Evolutionary conservation across 2,888 invertebrate species (phyloP).

Genomic region (Latrodectus elegans): DNA sequence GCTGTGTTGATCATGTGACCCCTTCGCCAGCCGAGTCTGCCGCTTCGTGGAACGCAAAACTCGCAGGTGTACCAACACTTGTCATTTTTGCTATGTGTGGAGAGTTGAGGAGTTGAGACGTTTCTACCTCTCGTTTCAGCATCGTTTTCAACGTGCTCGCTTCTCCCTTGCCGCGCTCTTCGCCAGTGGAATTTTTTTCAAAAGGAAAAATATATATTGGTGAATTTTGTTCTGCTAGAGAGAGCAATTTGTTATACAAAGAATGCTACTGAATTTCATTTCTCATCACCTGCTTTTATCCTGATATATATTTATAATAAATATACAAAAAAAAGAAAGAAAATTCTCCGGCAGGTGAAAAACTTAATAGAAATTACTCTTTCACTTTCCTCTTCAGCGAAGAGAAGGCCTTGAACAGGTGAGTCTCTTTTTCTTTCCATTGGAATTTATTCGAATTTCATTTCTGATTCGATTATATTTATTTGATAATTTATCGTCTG

Average conservation of each 20-base stretch:
- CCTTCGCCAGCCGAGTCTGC: slow-evolving; percentile 1
- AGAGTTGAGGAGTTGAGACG: not conserved
- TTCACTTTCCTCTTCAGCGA: not conserved
- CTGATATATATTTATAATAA: no score
- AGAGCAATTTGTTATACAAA: not conserved
- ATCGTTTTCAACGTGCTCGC: not conserved
- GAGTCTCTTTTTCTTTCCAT: slow-evolving; percentile 10
- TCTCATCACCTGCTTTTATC: not conserved
- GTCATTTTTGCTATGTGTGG: slow-evolving; percentile 21
- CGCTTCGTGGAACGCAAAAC: slow-evolving; percentile 35
- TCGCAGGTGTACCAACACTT: slow-evolving; percentile 59
- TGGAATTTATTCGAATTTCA: not conserved
- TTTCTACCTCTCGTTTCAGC: not conserved
- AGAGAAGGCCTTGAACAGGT: slow-evolving; percentile 4
- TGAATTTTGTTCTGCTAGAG: not conserved
- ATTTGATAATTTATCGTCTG: no score
- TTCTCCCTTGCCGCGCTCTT: not conserved
- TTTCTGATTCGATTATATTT: no score
- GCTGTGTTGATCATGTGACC: slow-evolving; percentile 28
- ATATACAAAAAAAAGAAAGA: not conserved
- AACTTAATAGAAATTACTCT: not conserved
- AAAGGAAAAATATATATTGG: not conserved
- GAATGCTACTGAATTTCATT: not conserved
- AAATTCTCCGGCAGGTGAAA: not conserved
- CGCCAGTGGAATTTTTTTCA: not conserved